phyloP scores from a whole-genome alignment of 2,797 vertebrate species.

The Tarsius wallacei region DNA sequence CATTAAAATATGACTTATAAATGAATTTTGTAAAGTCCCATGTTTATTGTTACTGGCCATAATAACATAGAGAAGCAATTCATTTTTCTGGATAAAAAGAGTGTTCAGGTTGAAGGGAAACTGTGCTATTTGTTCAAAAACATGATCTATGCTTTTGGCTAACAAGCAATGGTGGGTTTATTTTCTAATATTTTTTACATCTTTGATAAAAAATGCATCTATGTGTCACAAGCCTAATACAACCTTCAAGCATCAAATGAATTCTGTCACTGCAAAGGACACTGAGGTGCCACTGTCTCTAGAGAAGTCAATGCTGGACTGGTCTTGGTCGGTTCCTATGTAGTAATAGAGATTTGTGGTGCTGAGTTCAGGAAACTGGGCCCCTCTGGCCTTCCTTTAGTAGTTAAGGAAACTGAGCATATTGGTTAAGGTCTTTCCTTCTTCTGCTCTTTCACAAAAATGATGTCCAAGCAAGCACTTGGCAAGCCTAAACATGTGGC shows the following conservation, averaged over 20 bases:
- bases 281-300: not conserved
- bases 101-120: not conserved
- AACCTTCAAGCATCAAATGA: not conserved
- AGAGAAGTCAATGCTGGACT: not conserved
- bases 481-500: not conserved
- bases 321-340: not conserved
- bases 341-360: not conserved
- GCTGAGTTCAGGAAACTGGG: not conserved
- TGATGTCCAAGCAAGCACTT: not conserved
- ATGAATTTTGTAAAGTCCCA: slow-evolving; percentile 79
- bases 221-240: not conserved
- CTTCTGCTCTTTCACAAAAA: slow-evolving; percentile 51
- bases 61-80: slow-evolving; percentile 87
- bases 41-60: slow-evolving; percentile 79
- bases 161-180: not conserved
- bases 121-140: slow-evolving; percentile 33
- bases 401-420: slow-evolving; percentile 41
- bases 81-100: slow-evolving; percentile 71
- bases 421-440: not conserved
- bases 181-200: slow-evolving; percentile 29
- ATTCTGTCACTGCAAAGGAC: not conserved
- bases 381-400: not conserved
- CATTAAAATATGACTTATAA: slow-evolving; percentile 84
- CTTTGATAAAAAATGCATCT: slow-evolving; percentile 10
- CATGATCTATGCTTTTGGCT: not conserved